A percentile compares a stretch with the other conserved stretches of the same genome.
Conservation (phyloP, 2,113 vertebrate genomes). For the Perca flavescens region DNA sequence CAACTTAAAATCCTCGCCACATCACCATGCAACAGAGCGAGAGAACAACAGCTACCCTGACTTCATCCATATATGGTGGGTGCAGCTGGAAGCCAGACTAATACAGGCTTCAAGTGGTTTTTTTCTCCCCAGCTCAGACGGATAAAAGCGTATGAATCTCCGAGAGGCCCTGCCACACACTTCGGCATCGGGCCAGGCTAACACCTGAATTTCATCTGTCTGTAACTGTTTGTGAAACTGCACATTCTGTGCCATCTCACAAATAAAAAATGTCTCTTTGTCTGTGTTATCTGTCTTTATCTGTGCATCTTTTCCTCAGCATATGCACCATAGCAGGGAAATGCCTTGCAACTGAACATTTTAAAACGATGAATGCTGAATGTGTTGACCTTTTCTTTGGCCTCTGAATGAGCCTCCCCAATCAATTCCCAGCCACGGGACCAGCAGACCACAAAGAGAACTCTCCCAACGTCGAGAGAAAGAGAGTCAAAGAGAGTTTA, state of each 20-base stretch:
- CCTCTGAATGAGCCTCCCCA: slow-evolving; percentile 6
- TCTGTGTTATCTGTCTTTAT: not conserved
- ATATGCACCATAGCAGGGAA: not conserved
- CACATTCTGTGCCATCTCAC: not conserved
- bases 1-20: slow-evolving; percentile 24
- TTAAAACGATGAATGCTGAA: not conserved
- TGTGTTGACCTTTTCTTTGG: slow-evolving; percentile 11
- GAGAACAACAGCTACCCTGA: slow-evolving; percentile 22
- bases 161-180: slow-evolving; percentile 10
- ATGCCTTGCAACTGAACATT: not conserved
- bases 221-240: slow-evolving; percentile 14
- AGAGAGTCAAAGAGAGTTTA: slow-evolving; percentile 33
- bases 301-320: slow-evolving; percentile 10
- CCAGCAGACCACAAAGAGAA: slow-evolving; percentile 54
- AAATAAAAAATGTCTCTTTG: not conserved
- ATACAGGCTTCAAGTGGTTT: slow-evolving; percentile 33
- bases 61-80: slow-evolving; percentile 66
- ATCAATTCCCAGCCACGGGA: slow-evolving; percentile 22
- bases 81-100: slow-evolving; percentile 36
- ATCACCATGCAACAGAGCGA: slow-evolving; percentile 14
- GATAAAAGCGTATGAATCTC: slow-evolving; percentile 40
- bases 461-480: slow-evolving; percentile 6
- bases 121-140: slow-evolving; percentile 44
- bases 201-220: slow-evolving; percentile 30
- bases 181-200: not conserved